phyloP scores from a whole-genome alignment of 2,797 vertebrate genomes.

The Cossypha niveicapilla region DNA sequence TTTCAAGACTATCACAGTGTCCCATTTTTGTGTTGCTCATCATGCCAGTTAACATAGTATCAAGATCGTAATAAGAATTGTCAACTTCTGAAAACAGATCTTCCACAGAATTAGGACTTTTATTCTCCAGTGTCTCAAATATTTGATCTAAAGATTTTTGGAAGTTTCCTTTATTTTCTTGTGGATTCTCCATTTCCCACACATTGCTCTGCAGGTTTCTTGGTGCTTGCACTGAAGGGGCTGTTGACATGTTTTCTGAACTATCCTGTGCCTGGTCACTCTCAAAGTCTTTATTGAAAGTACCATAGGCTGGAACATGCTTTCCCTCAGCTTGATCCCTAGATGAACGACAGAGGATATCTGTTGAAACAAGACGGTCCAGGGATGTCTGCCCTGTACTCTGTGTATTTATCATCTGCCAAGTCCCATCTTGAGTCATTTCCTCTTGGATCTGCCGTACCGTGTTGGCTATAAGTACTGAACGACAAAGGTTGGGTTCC shows the following conservation, averaged over 20 bases:
- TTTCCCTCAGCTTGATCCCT: constrained; percentile 74
- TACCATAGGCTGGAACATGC: constrained; percentile 63
- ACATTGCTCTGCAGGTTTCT: constrained; percentile 75
- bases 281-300: constrained; percentile 65
- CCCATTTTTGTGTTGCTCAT: constrained; percentile 85
- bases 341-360: constrained; percentile 85
- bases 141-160: constrained; percentile 88
- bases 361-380: constrained; percentile 87
- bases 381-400: constrained; percentile 75
- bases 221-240: constrained; percentile 35
- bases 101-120: constrained; percentile 82
- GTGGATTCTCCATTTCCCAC: constrained; percentile 81
- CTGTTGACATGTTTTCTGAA: constrained; percentile 50
- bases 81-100: constrained; percentile 94
- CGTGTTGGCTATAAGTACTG: constrained; percentile 96
- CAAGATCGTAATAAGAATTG: constrained; percentile 92
- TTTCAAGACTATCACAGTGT: constrained; percentile 88
- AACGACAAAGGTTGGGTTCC: constrained; percentile 94
- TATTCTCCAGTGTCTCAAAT: constrained; percentile 90
- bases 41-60: constrained; percentile 93
- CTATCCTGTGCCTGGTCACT: constrained; percentile 25
- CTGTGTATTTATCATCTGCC: constrained; percentile 81
- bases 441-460: constrained; percentile 97
- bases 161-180: constrained; percentile 76
- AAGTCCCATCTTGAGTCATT: constrained; percentile 93